Conservation (phyloP, 1,140 invertebrate genomes). For the Monochamus saltuarius region DNA sequence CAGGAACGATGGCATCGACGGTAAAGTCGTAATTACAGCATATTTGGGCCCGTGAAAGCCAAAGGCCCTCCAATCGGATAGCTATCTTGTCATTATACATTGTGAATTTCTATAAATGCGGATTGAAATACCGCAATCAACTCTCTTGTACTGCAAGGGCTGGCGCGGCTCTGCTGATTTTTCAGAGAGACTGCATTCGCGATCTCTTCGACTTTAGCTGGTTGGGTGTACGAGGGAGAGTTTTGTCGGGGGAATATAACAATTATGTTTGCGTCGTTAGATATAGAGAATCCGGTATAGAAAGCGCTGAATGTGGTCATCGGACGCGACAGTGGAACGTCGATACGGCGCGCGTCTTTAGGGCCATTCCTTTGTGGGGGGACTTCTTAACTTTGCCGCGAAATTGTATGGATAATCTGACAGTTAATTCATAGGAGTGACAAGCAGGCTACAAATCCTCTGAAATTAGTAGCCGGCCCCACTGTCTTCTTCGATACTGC, state of each 20-base stretch:
- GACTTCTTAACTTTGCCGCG: conserved; percentile 15
- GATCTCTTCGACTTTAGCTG: conserved; percentile 12
- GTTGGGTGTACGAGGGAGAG: conserved; percentile 23
- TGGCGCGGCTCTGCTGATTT: conserved; percentile 29
- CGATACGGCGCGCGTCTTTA: background rate
- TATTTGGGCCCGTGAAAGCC: conserved; percentile 26
- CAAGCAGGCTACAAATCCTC: background rate
- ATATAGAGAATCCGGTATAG: conserved; percentile 45
- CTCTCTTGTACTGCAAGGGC: background rate
- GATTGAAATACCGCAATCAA: conserved; percentile 46
- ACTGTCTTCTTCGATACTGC: no score
- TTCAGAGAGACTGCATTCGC: conserved; percentile 26
- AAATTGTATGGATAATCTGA: conserved; percentile 11
- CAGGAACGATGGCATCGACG: conserved; percentile 11
- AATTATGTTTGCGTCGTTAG: conserved; percentile 48
- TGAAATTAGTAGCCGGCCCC: background rate
- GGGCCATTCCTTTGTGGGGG: conserved; percentile 1
- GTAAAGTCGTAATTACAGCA: conserved; percentile 35
- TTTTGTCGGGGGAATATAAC: conserved; percentile 41
- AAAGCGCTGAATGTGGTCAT: conserved; percentile 46
- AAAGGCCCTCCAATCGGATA: conserved; percentile 34
- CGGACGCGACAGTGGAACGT: conserved; percentile 26
- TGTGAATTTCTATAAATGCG: conserved; percentile 40
- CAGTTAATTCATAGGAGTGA: conserved; percentile 9
- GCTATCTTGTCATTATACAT: conserved; percentile 45